A percentile compares a stretch with the other conserved stretches of the same genome.
Evolutionary conservation across 2,888 invertebrate species (phyloP).

Genomic region (Ennomos quercinarius): DNA sequence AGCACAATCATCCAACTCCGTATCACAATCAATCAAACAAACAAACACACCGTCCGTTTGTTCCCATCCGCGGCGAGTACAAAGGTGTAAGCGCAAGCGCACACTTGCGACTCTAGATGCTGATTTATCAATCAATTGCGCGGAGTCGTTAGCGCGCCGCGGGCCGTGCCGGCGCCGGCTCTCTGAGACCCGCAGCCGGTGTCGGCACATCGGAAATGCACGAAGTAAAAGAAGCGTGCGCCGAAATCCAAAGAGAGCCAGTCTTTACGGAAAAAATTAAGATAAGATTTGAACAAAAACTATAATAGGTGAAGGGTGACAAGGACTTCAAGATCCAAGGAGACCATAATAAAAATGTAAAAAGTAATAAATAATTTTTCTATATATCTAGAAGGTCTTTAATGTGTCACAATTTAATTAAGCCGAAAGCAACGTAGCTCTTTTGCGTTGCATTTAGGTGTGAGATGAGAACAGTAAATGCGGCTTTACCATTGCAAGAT

Average conservation of each 20-base stretch:
- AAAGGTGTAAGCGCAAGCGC: conserved; percentile 36
- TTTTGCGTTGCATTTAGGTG: no score
- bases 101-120: conserved; percentile 35
- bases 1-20: not conserved
- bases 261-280: not conserved
- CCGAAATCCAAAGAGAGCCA: conserved; percentile 5
- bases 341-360: no score
- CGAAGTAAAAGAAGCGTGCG: conserved; percentile 9
- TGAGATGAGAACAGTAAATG: no score
- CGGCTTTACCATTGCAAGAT: no score
- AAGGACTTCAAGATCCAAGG: no score
- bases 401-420: no score
- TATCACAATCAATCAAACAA: conserved; percentile 26
- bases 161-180: conserved; percentile 45
- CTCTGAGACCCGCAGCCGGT: conserved; percentile 7
- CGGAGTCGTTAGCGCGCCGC: conserved; percentile 54
- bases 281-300: no score
- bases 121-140: conserved; percentile 62
- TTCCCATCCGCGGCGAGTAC: conserved; percentile 29
- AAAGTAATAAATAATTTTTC: no score
- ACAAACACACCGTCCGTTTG: conserved; percentile 18
- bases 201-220: not conserved
- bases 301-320: no score
- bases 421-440: no score
- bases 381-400: no score